These are phyloP conservation scores for Pyrocephalus nanus DNA, from an alignment of 2,797 vertebrate species.

Conservation along the genomic window DNA sequence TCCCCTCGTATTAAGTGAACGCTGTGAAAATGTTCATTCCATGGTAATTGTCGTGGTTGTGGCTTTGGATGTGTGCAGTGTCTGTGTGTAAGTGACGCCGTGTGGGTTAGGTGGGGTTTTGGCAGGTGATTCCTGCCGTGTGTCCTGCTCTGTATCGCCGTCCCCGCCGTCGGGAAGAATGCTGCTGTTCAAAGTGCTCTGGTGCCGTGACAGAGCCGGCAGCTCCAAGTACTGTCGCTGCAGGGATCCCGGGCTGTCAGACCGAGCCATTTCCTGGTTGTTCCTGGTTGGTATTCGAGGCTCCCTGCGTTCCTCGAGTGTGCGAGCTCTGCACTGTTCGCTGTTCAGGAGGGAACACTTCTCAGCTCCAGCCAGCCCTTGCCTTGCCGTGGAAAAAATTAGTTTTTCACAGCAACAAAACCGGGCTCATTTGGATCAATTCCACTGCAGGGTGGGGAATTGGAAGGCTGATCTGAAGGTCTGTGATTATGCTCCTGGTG, in stretches of 20 bases:
- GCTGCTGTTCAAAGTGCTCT: fast-evolving
- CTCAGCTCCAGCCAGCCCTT: fast-evolving
- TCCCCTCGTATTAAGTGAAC: fast-evolving
- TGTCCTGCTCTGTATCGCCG: neutral
- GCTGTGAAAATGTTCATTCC: neutral
- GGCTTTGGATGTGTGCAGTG: fast-evolving
- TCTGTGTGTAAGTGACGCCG: fast-evolving
- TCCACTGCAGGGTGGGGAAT: neutral
- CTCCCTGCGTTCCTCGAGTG: fast-evolving
- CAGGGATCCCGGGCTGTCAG: neutral
- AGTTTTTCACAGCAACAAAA: neutral
- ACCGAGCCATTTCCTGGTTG: fast-evolving
- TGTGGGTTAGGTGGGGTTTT: neutral
- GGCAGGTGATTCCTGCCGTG: neutral
- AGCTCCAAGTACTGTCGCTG: fast-evolving
- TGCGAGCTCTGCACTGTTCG: fast-evolving
- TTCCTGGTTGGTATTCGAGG: fast-evolving
- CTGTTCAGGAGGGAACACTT: fast-evolving
- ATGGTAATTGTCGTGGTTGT: fast-evolving
- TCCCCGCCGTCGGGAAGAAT: no score
- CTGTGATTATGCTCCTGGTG: neutral
- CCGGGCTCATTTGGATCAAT: neutral
- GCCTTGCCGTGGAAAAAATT: neutral
- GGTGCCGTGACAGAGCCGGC: fast-evolving
- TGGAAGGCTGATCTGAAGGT: neutral